phyloP scores from a whole-genome alignment of 2,797 vertebrate genomes.

The Cossypha heuglini region DNA sequence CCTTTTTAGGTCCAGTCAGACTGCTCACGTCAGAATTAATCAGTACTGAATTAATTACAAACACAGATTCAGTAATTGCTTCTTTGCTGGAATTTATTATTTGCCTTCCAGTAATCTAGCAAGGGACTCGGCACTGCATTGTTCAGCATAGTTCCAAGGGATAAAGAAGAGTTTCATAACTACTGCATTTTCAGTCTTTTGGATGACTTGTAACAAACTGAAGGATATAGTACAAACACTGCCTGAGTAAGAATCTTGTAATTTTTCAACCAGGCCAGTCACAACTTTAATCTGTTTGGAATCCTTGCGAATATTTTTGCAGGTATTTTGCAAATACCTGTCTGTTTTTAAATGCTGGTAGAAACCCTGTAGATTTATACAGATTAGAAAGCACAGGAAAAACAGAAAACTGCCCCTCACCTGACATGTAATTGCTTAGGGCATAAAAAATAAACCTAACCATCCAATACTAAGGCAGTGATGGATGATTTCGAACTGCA shows the following conservation, averaged over 20 bases:
- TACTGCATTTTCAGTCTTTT: neutral
- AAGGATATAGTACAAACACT: neutral
- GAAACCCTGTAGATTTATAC: neutral
- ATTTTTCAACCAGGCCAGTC: neutral
- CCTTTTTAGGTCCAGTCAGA: neutral
- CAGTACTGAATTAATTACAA: conserved; percentile 37
- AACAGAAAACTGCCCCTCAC: neutral
- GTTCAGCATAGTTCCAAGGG: neutral
- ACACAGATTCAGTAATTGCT: conserved; percentile 15
- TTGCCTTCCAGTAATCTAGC: conserved; percentile 18
- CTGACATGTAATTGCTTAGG: neutral
- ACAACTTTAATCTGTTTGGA: neutral
- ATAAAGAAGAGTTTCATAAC: conserved; percentile 3
- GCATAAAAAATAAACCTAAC: neutral
- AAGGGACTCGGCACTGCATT: neutral
- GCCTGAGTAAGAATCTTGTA: neutral
- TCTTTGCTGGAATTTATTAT: conserved; percentile 39
- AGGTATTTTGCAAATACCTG: neutral
- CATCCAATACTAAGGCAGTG: neutral
- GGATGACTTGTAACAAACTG: neutral
- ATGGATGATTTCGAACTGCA: neutral
- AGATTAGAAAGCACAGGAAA: neutral
- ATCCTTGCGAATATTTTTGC: neutral
- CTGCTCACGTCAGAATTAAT: fast-evolving
- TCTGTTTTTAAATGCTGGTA: neutral